A percentile compares a stretch with the other conserved stretches of the same genome.
phyloP scores from a whole-genome alignment of 1,140 invertebrate genomes.

The Drosophila novamexicana region DNA sequence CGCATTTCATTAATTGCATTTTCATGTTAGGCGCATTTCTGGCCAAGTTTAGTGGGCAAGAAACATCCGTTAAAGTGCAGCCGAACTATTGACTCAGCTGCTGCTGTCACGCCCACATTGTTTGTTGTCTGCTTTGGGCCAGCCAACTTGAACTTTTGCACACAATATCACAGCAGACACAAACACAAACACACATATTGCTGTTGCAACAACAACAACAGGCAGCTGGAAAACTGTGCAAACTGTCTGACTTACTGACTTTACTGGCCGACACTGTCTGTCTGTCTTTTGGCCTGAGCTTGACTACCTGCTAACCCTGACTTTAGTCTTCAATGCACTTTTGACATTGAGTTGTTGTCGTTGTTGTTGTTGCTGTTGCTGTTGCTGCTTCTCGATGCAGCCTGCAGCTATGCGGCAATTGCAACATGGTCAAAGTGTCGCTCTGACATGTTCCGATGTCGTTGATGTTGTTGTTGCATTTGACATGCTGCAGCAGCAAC shows the following conservation, averaged over 20 bases:
- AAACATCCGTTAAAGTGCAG: conserved; percentile 33
- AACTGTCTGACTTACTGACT: conserved; percentile 56
- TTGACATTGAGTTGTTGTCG: conserved; percentile 77
- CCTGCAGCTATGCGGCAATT: conserved; percentile 41
- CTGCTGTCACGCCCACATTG: conserved; percentile 37
- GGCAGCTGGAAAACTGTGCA: conserved; percentile 45
- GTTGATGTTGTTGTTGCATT: conserved; percentile 13
- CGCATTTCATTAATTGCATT: conserved; percentile 24
- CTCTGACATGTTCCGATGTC: conserved; percentile 63
- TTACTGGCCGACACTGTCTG: conserved; percentile 29
- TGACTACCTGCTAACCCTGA: conserved; percentile 63
- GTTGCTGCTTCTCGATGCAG: conserved; percentile 14
- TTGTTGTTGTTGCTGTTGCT: conserved; percentile 20
- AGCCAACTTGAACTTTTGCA: conserved; percentile 49
- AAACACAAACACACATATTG: conserved; percentile 1
- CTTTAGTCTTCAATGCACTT: conserved; percentile 80
- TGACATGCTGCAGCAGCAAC: conserved; percentile 8
- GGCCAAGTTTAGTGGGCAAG: conserved; percentile 18
- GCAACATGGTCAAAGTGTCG: conserved; percentile 77
- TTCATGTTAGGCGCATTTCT: conserved; percentile 11
- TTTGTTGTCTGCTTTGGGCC: conserved; percentile 43
- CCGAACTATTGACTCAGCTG: conserved; percentile 35
- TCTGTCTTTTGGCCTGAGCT: conserved; percentile 11
- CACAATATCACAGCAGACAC: conserved; percentile 32
- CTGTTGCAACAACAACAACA: conserved; percentile 2